Evolutionary conservation across 2,888 invertebrate species (phyloP).

Genomic region (Volucella bombylans): DNA sequence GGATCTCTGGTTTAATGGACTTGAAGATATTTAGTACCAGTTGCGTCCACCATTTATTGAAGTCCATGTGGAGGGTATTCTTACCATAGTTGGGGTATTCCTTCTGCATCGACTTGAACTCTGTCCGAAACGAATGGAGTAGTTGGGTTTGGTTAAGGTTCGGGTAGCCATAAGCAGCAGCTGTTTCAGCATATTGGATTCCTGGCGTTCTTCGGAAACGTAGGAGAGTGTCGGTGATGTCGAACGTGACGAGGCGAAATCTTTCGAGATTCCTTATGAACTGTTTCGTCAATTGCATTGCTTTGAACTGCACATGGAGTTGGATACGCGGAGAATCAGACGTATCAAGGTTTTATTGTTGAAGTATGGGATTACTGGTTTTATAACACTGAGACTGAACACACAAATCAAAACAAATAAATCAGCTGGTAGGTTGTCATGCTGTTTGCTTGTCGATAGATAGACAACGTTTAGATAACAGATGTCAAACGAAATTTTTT

Average conservation of each 20-base stretch:
- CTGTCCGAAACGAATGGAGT: conserved; percentile 85
- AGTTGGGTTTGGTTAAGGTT: conserved; percentile 76
- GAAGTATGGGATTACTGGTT: conserved; percentile 4
- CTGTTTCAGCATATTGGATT: conserved; percentile 88
- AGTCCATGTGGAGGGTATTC: conserved; percentile 85
- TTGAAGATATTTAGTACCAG: conserved; percentile 79
- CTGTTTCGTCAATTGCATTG: conserved; percentile 76
- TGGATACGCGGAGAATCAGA: conserved; percentile 9
- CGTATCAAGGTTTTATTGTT: not conserved
- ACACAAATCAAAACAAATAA: conserved; percentile 39
- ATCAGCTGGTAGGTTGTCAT: conserved; percentile 1
- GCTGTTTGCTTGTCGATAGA: too few species aligned
- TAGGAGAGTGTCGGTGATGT: conserved; percentile 94
- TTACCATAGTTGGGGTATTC: conserved; percentile 91
- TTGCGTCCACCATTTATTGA: conserved; percentile 92
- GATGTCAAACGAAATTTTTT: conserved; percentile 20
- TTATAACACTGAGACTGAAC: conserved; percentile 3
- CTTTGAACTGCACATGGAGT: not conserved
- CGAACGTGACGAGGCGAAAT: conserved; percentile 89
- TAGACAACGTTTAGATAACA: not conserved
- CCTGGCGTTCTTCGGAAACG: conserved; percentile 87
- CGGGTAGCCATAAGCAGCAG: conserved; percentile 85
- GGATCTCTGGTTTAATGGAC: conserved; percentile 75
- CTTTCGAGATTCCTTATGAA: conserved; percentile 78
- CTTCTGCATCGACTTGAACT: conserved; percentile 85